Percentiles rank a stretch among this genome's conserved stretches.
Evolutionary conservation across 2,113 vertebrate genomes (phyloP).

Genomic region (Caretta caretta): DNA sequence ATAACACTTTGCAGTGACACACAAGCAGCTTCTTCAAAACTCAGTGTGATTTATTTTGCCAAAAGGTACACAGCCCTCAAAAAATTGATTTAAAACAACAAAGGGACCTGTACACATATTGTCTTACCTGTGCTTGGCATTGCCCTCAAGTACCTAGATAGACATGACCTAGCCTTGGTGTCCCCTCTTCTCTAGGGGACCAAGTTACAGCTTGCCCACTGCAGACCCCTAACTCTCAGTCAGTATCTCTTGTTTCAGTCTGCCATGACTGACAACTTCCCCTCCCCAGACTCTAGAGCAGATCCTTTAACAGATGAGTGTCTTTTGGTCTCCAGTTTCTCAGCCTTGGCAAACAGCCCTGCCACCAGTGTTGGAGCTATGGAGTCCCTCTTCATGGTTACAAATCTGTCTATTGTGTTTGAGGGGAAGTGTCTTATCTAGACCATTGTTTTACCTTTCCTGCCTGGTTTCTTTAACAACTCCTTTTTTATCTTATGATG

Average conservation of each 20-base stretch:
- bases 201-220: neutral
- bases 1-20: no score
- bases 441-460: neutral
- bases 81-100: no score
- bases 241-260: neutral
- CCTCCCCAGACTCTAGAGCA: neutral
- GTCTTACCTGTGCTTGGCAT: neutral
- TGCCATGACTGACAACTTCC: neutral
- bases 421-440: neutral
- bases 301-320: neutral
- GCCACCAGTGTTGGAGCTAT: neutral
- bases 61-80: no score
- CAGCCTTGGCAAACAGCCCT: neutral
- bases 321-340: neutral
- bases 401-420: neutral
- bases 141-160: neutral
- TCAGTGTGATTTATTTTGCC: no score
- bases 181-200: neutral
- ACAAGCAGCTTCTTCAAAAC: no score
- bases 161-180: neutral
- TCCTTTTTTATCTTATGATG: neutral
- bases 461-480: neutral
- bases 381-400: neutral
- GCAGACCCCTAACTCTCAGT: neutral
- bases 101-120: neutral